phyloP scores from a whole-genome alignment of 37 sponge, comb jelly and placozoan genomes.

The Petrosia ficiformis region DNA sequence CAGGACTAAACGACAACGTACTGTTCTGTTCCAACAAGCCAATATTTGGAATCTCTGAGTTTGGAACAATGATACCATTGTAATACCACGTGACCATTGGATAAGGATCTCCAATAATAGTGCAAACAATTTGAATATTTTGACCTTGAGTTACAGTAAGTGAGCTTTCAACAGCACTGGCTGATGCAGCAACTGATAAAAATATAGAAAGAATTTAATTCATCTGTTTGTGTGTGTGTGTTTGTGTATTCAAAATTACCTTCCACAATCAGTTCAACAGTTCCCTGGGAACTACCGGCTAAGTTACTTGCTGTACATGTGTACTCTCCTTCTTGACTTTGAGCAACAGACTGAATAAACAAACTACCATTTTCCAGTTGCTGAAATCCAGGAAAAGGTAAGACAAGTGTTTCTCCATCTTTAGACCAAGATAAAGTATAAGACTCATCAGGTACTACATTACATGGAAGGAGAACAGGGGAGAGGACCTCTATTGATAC shows the following conservation, averaged over 20 bases:
- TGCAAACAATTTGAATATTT: conserved; percentile 5
- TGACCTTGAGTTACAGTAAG: background rate
- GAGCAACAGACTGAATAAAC: conserved; percentile 9
- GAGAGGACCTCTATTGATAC: conserved; percentile 15
- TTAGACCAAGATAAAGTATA: conserved; percentile 34
- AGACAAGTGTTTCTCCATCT: background rate
- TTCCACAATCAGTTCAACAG: conserved; percentile 23
- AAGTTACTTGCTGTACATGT: conserved; percentile 51
- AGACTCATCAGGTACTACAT: conserved; percentile 16
- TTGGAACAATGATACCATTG: conserved; percentile 4
- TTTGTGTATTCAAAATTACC: conserved; percentile 11
- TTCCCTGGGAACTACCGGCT: conserved; percentile 25
- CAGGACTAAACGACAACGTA: background rate
- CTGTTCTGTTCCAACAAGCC: too few species aligned
- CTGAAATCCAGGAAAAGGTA: background rate
- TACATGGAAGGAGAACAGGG: conserved; percentile 32
- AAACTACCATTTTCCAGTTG: conserved; percentile 41
- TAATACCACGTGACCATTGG: conserved; percentile 34
- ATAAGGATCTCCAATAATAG: conserved; percentile 25
- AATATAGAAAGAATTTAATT: too few species aligned
- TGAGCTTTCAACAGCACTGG: background rate
- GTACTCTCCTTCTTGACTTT: conserved; percentile 35
- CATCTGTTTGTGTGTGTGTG: background rate
- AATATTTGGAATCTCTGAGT: background rate
- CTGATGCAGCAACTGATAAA: conserved; percentile 2